Percentiles rank a stretch among this genome's conserved stretches.
These are phyloP conservation scores for Dromaius novaehollandiae DNA, from an alignment of 2,113 vertebrate species.

Conservation along the genomic window DNA sequence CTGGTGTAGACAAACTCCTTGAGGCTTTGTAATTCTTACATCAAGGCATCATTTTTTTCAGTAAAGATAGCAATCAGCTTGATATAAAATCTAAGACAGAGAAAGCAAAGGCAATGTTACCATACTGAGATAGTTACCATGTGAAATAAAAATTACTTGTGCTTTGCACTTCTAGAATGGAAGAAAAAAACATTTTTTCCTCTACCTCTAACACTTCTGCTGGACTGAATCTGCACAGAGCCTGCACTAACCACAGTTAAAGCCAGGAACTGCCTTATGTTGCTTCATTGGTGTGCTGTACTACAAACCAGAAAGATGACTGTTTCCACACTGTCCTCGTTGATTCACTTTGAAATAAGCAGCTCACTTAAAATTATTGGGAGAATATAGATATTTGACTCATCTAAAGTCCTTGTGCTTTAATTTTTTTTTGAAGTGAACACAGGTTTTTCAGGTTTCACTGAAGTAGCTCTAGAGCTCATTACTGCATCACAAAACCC, in stretches of 20 bases:
- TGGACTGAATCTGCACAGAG: neutral
- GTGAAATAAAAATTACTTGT: neutral
- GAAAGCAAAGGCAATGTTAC: neutral
- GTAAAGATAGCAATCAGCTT: neutral
- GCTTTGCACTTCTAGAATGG: neutral
- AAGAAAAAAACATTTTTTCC: neutral
- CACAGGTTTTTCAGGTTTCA: neutral
- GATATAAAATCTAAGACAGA: neutral
- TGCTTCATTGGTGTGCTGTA: neutral
- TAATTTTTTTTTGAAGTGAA: neutral
- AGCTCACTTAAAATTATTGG: neutral
- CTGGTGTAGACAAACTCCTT: neutral
- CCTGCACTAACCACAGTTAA: neutral
- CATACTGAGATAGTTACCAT: neutral
- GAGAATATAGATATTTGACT: neutral
- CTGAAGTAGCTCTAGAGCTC: fast-evolving
- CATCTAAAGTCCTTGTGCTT: neutral
- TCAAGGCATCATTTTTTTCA: neutral
- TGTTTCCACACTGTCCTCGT: neutral
- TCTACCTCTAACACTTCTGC: neutral
- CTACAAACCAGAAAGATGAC: neutral
- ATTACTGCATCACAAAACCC: neutral
- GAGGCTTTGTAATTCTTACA: neutral
- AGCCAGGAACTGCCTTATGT: neutral
- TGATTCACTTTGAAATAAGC: neutral